Evolutionary conservation across 2,113 vertebrate genomes (phyloP).

Genomic region (Calidris pugnax): DNA sequence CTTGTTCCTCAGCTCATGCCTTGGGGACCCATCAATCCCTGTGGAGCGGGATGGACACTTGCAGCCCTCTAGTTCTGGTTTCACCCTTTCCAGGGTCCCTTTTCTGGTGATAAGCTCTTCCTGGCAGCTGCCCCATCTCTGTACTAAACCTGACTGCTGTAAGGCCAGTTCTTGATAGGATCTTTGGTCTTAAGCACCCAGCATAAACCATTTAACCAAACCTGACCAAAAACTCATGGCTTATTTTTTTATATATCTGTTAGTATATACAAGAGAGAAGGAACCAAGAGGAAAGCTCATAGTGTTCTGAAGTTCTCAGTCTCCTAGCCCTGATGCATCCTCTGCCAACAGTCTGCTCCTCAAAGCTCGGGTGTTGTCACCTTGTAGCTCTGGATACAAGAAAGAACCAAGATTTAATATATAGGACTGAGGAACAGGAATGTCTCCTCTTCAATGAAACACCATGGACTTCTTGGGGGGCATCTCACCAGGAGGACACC

Average conservation of each 20-base stretch:
- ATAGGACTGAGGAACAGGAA: background rate
- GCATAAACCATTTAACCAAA: background rate
- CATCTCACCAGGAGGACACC: background rate
- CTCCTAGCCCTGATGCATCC: background rate
- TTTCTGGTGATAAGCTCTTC: background rate
- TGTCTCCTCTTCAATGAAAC: background rate
- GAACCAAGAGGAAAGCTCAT: background rate
- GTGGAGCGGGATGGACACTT: no score
- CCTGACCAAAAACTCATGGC: background rate
- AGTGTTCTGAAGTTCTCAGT: background rate
- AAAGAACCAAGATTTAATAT: background rate
- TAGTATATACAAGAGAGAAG: background rate
- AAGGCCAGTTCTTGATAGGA: background rate
- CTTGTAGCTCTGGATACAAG: background rate
- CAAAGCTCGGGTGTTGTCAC: background rate
- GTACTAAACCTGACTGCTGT: no score
- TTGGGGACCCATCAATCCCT: background rate
- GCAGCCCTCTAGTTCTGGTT: background rate
- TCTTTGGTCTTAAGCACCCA: background rate
- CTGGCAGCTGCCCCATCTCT: background rate
- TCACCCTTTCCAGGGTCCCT: background rate
- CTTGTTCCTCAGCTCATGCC: background rate
- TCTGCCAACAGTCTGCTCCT: background rate
- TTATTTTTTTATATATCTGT: background rate
- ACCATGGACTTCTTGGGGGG: background rate